Conservation (phyloP, 2,797 vertebrate genomes). For the Lagodon rhomboides region DNA sequence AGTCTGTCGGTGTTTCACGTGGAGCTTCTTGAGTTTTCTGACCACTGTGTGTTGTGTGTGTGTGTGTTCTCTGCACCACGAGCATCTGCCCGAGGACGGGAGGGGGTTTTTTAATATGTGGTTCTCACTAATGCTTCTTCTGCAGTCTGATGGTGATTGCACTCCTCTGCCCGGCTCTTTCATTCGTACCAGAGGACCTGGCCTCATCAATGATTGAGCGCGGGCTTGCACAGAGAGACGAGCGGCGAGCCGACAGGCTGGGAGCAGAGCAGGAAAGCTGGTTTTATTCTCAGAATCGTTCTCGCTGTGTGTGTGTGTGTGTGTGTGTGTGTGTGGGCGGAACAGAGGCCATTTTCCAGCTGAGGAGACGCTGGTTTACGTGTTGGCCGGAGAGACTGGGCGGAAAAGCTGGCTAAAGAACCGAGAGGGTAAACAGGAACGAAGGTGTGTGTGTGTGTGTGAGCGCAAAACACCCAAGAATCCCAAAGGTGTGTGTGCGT, state of each 20-base stretch:
- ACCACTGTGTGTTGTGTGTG: conserved; percentile 3
- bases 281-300: conserved; percentile 57
- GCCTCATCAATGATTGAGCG: conserved; percentile 78
- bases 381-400: conserved; percentile 56
- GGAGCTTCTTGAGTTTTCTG: not conserved
- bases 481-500: conserved; percentile 45
- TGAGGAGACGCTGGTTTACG: conserved; percentile 63
- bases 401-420: conserved; percentile 44
- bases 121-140: conserved; percentile 57
- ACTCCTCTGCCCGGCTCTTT: conserved; percentile 56
- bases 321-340: conserved; percentile 28
- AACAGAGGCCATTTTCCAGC: conserved; percentile 69
- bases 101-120: conserved; percentile 54
- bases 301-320: conserved; percentile 15
- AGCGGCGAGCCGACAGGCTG: conserved; percentile 58
- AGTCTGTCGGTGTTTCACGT: conserved; percentile 28
- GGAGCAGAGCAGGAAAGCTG: conserved; percentile 30
- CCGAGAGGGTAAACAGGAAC: conserved; percentile 50
- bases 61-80: conserved; percentile 12
- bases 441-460: conserved; percentile 14
- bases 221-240: conserved; percentile 55
- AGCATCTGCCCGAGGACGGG: conserved; percentile 38
- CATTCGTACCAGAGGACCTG: conserved; percentile 64
- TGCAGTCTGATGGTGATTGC: conserved; percentile 67
- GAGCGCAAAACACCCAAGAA: conserved; percentile 24